phyloP scores from a whole-genome alignment of 2,797 vertebrate genomes.

The Prionace glauca region DNA sequence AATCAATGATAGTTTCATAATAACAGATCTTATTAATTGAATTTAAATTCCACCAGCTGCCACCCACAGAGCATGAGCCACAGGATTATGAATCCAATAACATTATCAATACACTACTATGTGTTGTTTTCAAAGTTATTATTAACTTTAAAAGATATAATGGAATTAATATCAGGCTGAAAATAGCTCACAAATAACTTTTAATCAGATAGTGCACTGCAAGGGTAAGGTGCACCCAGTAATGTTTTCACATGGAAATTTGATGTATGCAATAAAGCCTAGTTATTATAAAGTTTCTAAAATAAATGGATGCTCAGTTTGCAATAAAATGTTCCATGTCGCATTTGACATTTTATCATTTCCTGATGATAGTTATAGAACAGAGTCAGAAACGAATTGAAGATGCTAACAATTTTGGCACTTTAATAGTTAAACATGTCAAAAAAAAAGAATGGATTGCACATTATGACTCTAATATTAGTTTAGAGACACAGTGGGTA shows the following conservation, averaged over 20 bases:
- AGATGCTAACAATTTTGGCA: background rate
- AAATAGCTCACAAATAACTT: no score
- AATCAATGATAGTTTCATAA: no score
- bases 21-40: no score
- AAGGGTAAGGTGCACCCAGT: background rate
- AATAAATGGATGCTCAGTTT: background rate
- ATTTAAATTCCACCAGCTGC: no score
- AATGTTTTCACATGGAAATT: background rate
- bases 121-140: background rate
- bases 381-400: background rate
- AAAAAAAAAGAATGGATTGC: no score
- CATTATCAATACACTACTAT: background rate
- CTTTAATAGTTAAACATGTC: no score
- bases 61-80: no score
- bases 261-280: background rate
- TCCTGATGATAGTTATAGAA: background rate
- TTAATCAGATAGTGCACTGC: background rate
- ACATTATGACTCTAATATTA: no score
- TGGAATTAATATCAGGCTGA: no score
- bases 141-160: background rate
- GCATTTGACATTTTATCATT: background rate
- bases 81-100: no score
- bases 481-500: no score
- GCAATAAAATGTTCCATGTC: background rate
- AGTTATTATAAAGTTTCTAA: background rate